phyloP scores from a whole-genome alignment of 2,888 invertebrate species.

The Trissolcus japonicus region DNA sequence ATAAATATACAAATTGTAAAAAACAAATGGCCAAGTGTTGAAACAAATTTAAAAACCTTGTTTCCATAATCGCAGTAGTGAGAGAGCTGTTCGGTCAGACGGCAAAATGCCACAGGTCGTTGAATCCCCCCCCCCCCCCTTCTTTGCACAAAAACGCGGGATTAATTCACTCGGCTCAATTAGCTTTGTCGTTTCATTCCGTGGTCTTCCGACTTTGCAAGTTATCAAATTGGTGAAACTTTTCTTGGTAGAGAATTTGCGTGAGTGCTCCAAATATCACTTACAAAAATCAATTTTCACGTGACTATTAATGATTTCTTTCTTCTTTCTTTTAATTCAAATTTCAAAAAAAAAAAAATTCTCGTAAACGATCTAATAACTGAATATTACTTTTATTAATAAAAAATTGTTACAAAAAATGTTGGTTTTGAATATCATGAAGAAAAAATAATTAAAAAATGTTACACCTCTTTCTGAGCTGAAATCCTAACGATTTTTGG shows the following conservation, averaged over 20 bases:
- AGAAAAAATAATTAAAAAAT: too few relatives aligned
- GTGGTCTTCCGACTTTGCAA: conserved; percentile 38
- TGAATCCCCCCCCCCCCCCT: conserved; percentile 4
- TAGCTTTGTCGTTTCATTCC: conserved; percentile 34
- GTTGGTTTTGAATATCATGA: too few relatives aligned
- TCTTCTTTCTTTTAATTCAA: too few relatives aligned
- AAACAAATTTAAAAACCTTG: not conserved
- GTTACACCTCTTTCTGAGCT: too few relatives aligned
- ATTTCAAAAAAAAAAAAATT: too few relatives aligned
- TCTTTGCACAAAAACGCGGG: conserved; percentile 16
- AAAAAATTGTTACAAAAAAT: too few relatives aligned
- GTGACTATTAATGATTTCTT: too few relatives aligned
- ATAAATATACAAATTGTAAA: not conserved
- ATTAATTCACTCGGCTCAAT: conserved; percentile 46
- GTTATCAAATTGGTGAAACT: conserved; percentile 42
- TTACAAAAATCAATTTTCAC: too few relatives aligned
- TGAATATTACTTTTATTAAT: too few relatives aligned
- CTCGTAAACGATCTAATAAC: too few relatives aligned
- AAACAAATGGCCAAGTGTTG: too few relatives aligned
- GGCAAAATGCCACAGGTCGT: conserved; percentile 22
- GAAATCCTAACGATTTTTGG: too few relatives aligned
- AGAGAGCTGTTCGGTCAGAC: conserved; percentile 34
- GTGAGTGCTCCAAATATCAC: conserved; percentile 9
- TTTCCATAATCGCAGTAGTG: conserved; percentile 33
- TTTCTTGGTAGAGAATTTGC: conserved; percentile 11